Conservation (phyloP, 1,140 invertebrate species). For the Brachionus asplanchnoidis region DNA sequence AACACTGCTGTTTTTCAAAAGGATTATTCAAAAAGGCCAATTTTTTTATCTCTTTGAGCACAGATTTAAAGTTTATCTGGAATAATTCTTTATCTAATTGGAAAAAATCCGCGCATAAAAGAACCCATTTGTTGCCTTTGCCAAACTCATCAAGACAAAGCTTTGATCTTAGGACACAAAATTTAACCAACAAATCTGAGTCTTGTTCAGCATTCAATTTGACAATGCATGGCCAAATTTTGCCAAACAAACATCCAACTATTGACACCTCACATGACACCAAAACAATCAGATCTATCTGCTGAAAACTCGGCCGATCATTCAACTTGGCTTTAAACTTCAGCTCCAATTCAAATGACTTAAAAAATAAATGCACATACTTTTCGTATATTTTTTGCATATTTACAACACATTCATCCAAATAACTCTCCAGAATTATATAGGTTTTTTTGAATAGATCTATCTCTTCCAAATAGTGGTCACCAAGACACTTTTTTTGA, state of each 20-base stretch:
- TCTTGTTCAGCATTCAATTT: not conserved
- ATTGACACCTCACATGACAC: not conserved
- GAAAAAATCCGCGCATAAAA: not conserved
- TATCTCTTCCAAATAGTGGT: slow-evolving; percentile 24
- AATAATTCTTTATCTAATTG: not conserved
- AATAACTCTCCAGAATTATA: slow-evolving; percentile 8
- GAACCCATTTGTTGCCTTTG: not conserved
- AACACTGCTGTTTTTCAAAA: not conserved
- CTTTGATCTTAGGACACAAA: not conserved
- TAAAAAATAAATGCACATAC: not conserved
- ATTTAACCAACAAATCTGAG: not conserved
- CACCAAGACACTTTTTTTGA: not conserved
- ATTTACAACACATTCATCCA: slow-evolving; percentile 8
- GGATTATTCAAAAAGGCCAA: slow-evolving; percentile 2
- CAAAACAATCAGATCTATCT: not conserved
- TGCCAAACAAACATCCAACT: not conserved
- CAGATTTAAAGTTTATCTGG: not conserved
- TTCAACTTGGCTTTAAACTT: not conserved
- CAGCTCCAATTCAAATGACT: not conserved
- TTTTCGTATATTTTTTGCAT: not conserved
- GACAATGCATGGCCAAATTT: slow-evolving; percentile 1
- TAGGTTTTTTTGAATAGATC: slow-evolving; percentile 40
- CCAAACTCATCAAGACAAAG: not conserved
- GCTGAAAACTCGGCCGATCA: not conserved
- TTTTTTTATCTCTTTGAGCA: slow-evolving; percentile 17